Evolutionary conservation across 2,797 vertebrate genomes (phyloP).

Genomic region (Anabas testudineus): DNA sequence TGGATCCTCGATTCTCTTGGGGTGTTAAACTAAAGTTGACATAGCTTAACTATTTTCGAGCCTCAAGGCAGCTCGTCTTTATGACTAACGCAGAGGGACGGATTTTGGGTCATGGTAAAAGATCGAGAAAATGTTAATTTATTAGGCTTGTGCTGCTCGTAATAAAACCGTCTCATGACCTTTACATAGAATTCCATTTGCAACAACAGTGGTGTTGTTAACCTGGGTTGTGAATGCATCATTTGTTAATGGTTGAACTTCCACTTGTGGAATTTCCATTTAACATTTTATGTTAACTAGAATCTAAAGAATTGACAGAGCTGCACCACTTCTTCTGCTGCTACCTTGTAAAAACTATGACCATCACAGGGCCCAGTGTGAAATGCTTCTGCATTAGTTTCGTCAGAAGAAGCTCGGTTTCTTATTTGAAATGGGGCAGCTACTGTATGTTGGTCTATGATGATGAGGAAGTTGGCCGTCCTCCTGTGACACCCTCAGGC

Average conservation of each 20-base stretch:
- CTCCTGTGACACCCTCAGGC: background rate
- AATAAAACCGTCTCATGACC: conserved; percentile 31
- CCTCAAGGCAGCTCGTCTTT: background rate
- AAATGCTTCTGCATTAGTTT: background rate
- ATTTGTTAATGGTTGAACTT: conserved; percentile 6
- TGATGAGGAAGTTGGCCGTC: background rate
- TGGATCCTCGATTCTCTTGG: conserved; percentile 1
- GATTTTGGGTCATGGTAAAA: background rate
- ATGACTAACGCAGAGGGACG: background rate
- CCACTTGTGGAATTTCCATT: background rate
- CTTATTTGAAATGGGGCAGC: too few relatives aligned
- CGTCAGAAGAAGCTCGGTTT: background rate
- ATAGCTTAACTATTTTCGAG: background rate
- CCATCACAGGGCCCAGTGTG: too few relatives aligned
- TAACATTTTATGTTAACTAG: background rate
- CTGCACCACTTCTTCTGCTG: too few relatives aligned
- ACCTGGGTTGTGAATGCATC: conserved; percentile 17
- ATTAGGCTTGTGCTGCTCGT: background rate
- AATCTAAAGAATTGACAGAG: too few relatives aligned
- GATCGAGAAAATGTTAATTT: background rate
- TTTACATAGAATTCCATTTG: background rate
- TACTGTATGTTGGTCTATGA: background rate
- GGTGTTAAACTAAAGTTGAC: background rate
- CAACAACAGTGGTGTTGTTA: background rate
- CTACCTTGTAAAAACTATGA: too few relatives aligned